These are phyloP conservation scores for Decapterus maruadsi DNA, from an alignment of 2,797 vertebrate species.

Conservation along the genomic window DNA sequence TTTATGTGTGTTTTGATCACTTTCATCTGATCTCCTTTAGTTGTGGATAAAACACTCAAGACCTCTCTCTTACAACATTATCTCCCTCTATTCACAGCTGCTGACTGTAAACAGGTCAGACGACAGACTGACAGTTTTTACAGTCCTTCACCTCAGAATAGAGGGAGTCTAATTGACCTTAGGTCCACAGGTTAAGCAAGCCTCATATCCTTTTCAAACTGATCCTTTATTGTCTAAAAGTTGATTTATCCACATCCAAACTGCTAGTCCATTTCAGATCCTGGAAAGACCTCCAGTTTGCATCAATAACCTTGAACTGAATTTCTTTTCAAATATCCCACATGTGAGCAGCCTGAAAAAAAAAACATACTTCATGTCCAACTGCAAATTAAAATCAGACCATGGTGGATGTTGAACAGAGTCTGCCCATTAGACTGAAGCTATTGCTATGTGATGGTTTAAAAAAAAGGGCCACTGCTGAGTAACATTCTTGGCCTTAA, in stretches of 20 bases:
- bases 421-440: slow-evolving; percentile 51
- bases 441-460: slow-evolving; percentile 39
- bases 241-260: slow-evolving; percentile 30
- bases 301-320: slow-evolving; percentile 21
- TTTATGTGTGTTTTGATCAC: background rate
- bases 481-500: slow-evolving; percentile 76
- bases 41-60: background rate
- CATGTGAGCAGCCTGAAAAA: slow-evolving; percentile 14
- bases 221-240: slow-evolving; percentile 22
- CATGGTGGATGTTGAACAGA: slow-evolving; percentile 37
- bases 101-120: slow-evolving; percentile 24
- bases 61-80: background rate
- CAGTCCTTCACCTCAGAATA: slow-evolving; percentile 20
- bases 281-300: slow-evolving; percentile 28
- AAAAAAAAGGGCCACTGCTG: slow-evolving; percentile 47
- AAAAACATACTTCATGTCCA: slow-evolving; percentile 15
- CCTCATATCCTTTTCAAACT: slow-evolving; percentile 17
- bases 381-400: slow-evolving; percentile 53
- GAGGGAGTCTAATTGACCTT: slow-evolving; percentile 21
- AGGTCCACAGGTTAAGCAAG: slow-evolving; percentile 20
- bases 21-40: background rate
- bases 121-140: slow-evolving; percentile 34
- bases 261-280: slow-evolving; percentile 18
- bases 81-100: slow-evolving; percentile 36
- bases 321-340: slow-evolving; percentile 31